These are phyloP conservation scores for Pseudois nayaur DNA, from an alignment of 2,113 vertebrate genomes.

Conservation along the genomic window DNA sequence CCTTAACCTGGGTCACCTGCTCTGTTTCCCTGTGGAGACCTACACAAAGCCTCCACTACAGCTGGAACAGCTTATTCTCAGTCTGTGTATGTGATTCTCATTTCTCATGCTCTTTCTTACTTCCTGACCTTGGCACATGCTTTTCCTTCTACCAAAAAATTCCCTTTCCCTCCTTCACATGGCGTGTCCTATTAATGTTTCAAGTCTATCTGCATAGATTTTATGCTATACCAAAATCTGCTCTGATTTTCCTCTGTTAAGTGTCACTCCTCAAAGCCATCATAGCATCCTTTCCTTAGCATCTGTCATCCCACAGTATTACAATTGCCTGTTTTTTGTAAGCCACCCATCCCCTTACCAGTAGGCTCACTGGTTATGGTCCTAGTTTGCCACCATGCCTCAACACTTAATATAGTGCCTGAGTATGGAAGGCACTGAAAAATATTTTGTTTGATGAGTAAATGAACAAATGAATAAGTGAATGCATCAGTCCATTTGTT, in stretches of 20 bases:
- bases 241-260: not conserved
- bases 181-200: not conserved
- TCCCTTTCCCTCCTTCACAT: not conserved
- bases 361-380: not conserved
- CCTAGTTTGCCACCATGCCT: not conserved
- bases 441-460: not conserved
- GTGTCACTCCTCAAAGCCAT: not conserved
- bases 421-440: not conserved
- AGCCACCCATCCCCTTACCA: not conserved
- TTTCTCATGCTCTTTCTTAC: not conserved
- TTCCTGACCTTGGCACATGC: not conserved
- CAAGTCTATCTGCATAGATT: not conserved
- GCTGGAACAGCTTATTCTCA: not conserved
- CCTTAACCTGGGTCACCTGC: not conserved
- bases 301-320: not conserved
- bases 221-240: not conserved
- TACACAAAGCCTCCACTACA: not conserved
- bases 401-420: not conserved
- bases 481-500: too few relatives aligned
- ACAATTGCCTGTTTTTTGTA: not conserved
- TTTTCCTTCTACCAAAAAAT: not conserved
- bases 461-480: not conserved
- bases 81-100: not conserved
- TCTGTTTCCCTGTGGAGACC: not conserved
- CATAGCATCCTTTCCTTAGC: not conserved